Base-by-base conservation (phyloP, 2,888 invertebrate genomes). In the Augochlorella aurata region DNA sequence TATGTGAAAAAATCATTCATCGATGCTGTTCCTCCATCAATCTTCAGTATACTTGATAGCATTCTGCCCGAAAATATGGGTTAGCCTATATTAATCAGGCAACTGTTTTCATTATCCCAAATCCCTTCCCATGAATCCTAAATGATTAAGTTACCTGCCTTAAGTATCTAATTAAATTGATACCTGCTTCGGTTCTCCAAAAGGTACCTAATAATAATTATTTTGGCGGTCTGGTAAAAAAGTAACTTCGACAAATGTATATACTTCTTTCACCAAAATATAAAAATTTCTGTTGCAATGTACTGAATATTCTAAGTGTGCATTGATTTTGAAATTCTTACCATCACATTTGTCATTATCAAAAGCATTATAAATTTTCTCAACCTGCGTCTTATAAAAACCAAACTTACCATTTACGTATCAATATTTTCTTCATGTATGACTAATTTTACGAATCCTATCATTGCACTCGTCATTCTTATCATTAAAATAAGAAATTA, bases 91-190 rank as follows among this genome's bases (percentile, higher is more conserved):
- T 18, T 18, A 63, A 18, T 63, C 61, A 63, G 18, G 16, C 16
- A 14, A 38, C 61, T 63, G 61, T 63, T 38, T 38, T 58, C 61
- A 63, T 63, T 63, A 63, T 63, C 61, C 29, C 38, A 29, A 63
- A 29, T 38, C 16, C 38, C 61, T 63, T 18, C 61, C 9, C 61
- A 63, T 63, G 29, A 18, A 29, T 63, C 16, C 29, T 29, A 16
- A 10, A 38, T 29, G 61, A 16, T 38, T 29, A 38, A 63, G 29
- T 9, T 63, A 29, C 16, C 29, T 29, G 18, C 58, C 7, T 58
- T 8, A 9, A 24, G 1, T 16, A 16, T 0, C 29, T 29, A 61
- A 24, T 61, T 2, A 61, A 61, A 61, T 61, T 29, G 14, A 29
- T 61, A 63, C 61, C 61, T 38, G 29, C 61, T 16, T 14, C 61